Base-by-base conservation (phyloP, 2,113 vertebrate genomes). In the Oreochromis niloticus region DNA sequence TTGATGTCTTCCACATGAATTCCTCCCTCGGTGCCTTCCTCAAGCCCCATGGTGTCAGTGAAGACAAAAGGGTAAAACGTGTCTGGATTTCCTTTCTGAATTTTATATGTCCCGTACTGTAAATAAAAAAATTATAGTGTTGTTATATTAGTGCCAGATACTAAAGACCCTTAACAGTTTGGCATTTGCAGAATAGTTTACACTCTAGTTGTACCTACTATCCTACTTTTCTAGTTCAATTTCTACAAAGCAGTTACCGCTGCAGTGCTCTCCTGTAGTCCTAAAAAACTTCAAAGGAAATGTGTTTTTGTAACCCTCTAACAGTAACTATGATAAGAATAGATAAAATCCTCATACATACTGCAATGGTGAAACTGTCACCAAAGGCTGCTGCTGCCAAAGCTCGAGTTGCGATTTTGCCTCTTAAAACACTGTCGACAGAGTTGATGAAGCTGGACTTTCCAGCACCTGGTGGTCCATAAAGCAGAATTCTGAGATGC, bases 371-470 rank as follows among this genome's bases (percentile, higher is more conserved):
- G 55, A 57, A 57, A 57, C 55, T 57, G 7, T 57, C 22, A 22
- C 22, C 1, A 6, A 11, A 0, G 55, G 22, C 22, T 24, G 24
- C 13, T 57, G 55, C 4, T 57, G 6, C 55, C 24, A 27, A 57
- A 27, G 55, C 55, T 27, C 55, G 24, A 57, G 2, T 4, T 57
- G 55, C 3, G 12, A 2, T 57, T 57, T 57, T 57, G 55, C 55
- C 55, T 57, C 55, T 57, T 57, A 57, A 57, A 57, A 3, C 3
- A 57, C 55, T 57, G 56, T 57, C 56, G 4, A 57, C 56, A 57
- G 56, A 16, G 56, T 59, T 59, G 56, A 59, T 32, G 56, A 59
- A 59, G 56, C 56, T 59, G 56, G 56, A 59, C 56, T 59, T 59
- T 59, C 56, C 56, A 59, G 56, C 56, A 32, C 1, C 56, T 59